Base-by-base conservation (phyloP, 2,888 invertebrate species). In the Sialis fuliginosa region DNA sequence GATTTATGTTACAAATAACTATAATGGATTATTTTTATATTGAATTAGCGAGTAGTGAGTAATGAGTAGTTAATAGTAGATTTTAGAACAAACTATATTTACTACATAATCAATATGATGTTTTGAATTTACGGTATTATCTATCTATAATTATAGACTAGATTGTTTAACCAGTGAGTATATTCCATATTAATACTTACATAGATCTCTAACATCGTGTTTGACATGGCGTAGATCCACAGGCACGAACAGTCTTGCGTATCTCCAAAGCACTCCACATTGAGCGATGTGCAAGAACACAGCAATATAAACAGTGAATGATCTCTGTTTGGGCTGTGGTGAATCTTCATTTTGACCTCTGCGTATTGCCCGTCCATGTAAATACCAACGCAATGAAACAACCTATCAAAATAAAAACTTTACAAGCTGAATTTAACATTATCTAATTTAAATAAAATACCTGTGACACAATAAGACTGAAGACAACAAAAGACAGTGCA, bases 201-300 rank as follows among this genome's bases (percentile, higher is more conserved):
- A 79, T 39, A 79, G 62, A 60, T 79, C 78, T 39, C 78, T 64
- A 37, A 81, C 84, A 74, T 90, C 89, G 57, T 84, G 81, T 60
- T 90, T 89, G 10, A 89, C 89, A 52, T 80, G 75, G 47, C 81
- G 65, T 53, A 89, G 64, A 58, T 90, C 84, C 5, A 88, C 83
- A 6, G 90, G 89, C 54, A 88, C 80, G 52, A 91, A 77, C 7
- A 91, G 70, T 50, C 86, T 77, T 48, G 89, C 86, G 62, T 91
- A 91, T 53, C 90, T 71, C 84, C 77, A 89, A 50, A 78, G 65
- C 30, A 84, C 80, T 10, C 82, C 83, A 51, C 81, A 69, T 60
- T 84, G 83, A 12, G 78, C 62, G 9, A 75, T 68, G 59, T 82
- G 85, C 34, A 81, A 64, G 12, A 72, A 62, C 47, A 79, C 65